Conservation (phyloP, 2,113 vertebrate genomes). For the Platichthys flesus region DNA sequence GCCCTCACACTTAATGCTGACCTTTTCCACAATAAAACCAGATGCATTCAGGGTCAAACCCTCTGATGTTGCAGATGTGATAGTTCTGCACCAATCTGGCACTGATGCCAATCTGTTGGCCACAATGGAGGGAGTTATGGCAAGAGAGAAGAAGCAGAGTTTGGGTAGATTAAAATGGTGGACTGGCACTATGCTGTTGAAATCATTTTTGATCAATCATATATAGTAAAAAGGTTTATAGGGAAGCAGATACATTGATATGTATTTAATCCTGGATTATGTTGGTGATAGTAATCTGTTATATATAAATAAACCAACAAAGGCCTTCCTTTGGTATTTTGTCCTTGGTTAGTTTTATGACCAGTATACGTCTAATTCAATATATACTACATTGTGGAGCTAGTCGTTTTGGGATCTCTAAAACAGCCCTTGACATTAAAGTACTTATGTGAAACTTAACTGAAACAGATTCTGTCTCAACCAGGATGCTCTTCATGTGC, state of each 20-base stretch:
- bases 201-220: conserved; percentile 53
- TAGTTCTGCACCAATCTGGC: conserved; percentile 65
- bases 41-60: conserved; percentile 54
- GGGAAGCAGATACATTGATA: conserved; percentile 31
- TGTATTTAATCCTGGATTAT: conserved; percentile 29
- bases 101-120: conserved; percentile 62
- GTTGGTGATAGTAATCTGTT: conserved; percentile 12
- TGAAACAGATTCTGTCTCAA: background rate
- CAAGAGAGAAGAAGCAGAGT: background rate
- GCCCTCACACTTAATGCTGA: conserved; percentile 69
- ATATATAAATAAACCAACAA: conserved; percentile 5
- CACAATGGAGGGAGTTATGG: conserved; percentile 43
- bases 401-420: too few relatives aligned
- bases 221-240: conserved; percentile 29
- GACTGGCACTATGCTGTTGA: conserved; percentile 37
- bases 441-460: background rate
- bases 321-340: background rate
- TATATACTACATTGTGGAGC: too few relatives aligned
- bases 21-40: conserved; percentile 78
- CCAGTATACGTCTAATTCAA: background rate
- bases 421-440: background rate
- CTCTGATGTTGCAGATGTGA: conserved; percentile 69
- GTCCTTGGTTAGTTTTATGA: background rate
- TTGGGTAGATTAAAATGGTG: conserved; percentile 42
- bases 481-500: conserved; percentile 17